A percentile compares a stretch with the other conserved stretches of the same genome.
These are phyloP conservation scores for Trissoscelio sp. DNA, from an alignment of 2,888 invertebrate species.

Conservation along the genomic window DNA sequence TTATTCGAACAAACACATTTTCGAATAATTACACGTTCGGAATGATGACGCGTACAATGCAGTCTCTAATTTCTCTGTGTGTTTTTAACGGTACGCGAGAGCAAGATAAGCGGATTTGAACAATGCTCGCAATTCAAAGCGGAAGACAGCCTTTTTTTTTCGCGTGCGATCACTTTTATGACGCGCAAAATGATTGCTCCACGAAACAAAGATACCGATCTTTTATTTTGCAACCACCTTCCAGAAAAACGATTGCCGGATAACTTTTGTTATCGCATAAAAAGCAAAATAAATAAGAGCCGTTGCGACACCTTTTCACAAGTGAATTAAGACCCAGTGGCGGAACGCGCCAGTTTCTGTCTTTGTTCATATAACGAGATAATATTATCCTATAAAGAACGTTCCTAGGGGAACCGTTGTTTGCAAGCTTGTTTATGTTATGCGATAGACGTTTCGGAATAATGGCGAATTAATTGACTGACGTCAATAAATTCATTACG, in stretches of 20 bases:
- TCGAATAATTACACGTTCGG: conserved; percentile 23
- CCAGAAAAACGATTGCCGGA: conserved; percentile 44
- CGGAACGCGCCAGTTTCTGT: conserved; percentile 8
- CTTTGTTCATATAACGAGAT: conserved; percentile 36
- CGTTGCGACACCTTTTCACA: conserved; percentile 37
- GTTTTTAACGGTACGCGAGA: conserved; percentile 14
- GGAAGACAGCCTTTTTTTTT: conserved; percentile 44
- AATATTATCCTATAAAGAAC: conserved; percentile 29
- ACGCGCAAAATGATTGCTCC: conserved; percentile 43
- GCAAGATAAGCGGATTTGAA: conserved; percentile 40
- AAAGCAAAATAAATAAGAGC: conserved; percentile 34
- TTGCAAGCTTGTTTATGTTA: conserved; percentile 10
- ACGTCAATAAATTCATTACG: conserved; percentile 51
- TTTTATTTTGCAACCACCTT: conserved; percentile 46
- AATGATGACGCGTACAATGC: conserved; percentile 22
- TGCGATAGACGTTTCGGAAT: conserved; percentile 11
- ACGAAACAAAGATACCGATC: conserved; percentile 34
- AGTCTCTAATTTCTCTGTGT: conserved; percentile 47
- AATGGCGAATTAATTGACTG: conserved; percentile 28
- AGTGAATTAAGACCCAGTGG: conserved; percentile 21
- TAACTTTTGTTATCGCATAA: conserved; percentile 46
- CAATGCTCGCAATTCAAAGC: conserved; percentile 52
- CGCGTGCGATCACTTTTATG: conserved; percentile 42
- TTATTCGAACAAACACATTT: conserved; percentile 14
- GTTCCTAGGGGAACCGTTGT: background rate